phyloP scores from a whole-genome alignment of 2,113 vertebrate species.

The Orcinus orca region DNA sequence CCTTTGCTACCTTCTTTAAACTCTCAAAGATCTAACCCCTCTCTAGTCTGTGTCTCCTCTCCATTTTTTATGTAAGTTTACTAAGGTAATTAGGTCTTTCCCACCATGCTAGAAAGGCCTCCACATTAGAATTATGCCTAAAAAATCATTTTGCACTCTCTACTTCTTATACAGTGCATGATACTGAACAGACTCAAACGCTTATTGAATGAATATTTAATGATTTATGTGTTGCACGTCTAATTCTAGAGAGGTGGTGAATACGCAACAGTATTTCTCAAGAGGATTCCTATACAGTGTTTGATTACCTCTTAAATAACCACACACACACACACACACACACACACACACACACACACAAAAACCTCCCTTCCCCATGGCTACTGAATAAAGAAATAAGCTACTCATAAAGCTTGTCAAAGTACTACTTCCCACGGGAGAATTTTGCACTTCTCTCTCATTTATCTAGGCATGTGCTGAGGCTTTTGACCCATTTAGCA shows the following conservation, averaged over 20 bases:
- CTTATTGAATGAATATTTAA: background rate
- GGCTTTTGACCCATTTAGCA: conserved; percentile 95
- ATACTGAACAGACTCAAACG: background rate
- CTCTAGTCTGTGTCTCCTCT: background rate
- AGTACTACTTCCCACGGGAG: conserved; percentile 78
- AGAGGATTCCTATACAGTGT: background rate
- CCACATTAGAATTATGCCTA: background rate
- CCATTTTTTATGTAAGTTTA: background rate
- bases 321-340: background rate
- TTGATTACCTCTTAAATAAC: conserved; percentile 9
- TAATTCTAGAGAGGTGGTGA: background rate
- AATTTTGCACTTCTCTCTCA: conserved; percentile 82
- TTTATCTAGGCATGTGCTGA: conserved; percentile 85
- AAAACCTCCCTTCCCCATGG: background rate
- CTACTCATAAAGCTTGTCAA: conserved; percentile 78
- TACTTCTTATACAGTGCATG: background rate
- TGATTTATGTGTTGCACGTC: background rate
- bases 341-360: conserved; percentile 32
- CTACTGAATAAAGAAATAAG: conserved; percentile 73
- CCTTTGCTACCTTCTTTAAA: background rate
- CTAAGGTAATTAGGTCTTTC: background rate
- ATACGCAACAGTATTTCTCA: background rate
- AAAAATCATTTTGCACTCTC: background rate
- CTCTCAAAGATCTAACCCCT: background rate
- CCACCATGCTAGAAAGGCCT: background rate